Evolutionary conservation across 2,113 vertebrate species (phyloP).

Genomic region (Hirundichthys speculiger): DNA sequence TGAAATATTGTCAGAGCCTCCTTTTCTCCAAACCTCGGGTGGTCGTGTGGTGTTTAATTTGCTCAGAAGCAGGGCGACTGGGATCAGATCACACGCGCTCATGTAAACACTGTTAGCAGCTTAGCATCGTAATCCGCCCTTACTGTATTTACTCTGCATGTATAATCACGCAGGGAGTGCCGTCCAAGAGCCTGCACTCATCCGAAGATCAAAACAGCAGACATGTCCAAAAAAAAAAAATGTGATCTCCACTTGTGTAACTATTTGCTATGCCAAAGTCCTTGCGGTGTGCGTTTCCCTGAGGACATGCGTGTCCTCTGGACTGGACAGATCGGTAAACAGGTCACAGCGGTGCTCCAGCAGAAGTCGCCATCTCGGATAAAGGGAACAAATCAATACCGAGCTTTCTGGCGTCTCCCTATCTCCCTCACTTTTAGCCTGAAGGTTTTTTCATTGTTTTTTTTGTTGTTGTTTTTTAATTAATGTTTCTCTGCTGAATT

Average conservation of each 20-base stretch:
- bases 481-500: conserved; percentile 31
- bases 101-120: conserved; percentile 60
- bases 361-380: conserved; percentile 42
- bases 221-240: conserved; percentile 10
- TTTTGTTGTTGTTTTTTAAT: conserved; percentile 34
- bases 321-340: conserved; percentile 49
- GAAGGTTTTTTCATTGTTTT: too few species aligned
- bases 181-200: conserved; percentile 24
- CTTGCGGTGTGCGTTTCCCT: conserved; percentile 38
- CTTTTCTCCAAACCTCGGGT: conserved; percentile 35
- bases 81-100: conserved; percentile 45
- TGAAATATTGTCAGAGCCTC: conserved; percentile 3
- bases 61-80: conserved; percentile 8
- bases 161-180: conserved; percentile 13
- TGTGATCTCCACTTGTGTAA: conserved; percentile 60
- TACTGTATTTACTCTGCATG: conserved; percentile 54
- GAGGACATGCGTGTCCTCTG: conserved; percentile 43
- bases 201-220: conserved; percentile 53
- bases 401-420: conserved; percentile 33
- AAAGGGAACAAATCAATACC: conserved; percentile 65
- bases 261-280: conserved; percentile 59
- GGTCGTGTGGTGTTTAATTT: conserved; percentile 41
- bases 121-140: conserved; percentile 58
- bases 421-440: conserved; percentile 21
- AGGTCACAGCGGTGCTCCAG: conserved; percentile 49